These are phyloP conservation scores for Zosterops hypoxanthus DNA, from an alignment of 2,113 vertebrate species.

Conservation along the genomic window DNA sequence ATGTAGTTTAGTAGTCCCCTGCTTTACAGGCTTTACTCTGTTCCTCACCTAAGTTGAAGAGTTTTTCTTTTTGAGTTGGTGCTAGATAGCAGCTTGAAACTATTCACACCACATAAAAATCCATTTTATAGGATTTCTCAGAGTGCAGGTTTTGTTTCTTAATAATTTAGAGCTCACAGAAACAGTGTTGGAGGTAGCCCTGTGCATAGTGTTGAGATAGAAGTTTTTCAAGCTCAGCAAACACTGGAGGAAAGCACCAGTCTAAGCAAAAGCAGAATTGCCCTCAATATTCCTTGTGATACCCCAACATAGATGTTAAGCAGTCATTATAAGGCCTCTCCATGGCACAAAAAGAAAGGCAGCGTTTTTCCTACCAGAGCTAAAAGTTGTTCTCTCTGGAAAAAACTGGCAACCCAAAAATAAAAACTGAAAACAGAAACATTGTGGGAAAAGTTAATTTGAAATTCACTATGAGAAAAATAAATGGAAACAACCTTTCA, in stretches of 20 bases:
- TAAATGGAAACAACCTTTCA: not conserved
- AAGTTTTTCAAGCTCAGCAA: not conserved
- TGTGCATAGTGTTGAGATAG: not conserved
- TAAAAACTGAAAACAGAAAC: not conserved
- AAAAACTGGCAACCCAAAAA: not conserved
- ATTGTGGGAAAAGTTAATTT: not conserved
- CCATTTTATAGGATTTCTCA: not conserved
- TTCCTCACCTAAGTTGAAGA: not conserved
- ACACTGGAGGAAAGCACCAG: not conserved
- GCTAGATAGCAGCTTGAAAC: not conserved
- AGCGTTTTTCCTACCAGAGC: not conserved
- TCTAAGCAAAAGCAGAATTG: not conserved
- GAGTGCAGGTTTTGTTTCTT: not conserved
- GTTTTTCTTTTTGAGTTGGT: not conserved
- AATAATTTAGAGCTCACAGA: not conserved
- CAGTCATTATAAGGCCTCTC: not conserved
- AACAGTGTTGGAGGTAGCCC: not conserved
- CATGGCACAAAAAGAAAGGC: not conserved
- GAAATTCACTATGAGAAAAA: not conserved
- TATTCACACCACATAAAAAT: not conserved
- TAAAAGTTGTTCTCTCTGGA: not conserved
- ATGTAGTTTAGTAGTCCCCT: not conserved
- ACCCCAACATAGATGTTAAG: not conserved
- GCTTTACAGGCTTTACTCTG: not conserved
- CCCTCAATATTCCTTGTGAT: not conserved